Evolutionary conservation across 2,113 vertebrate genomes (phyloP).

Genomic region (Pampusana beccarii): DNA sequence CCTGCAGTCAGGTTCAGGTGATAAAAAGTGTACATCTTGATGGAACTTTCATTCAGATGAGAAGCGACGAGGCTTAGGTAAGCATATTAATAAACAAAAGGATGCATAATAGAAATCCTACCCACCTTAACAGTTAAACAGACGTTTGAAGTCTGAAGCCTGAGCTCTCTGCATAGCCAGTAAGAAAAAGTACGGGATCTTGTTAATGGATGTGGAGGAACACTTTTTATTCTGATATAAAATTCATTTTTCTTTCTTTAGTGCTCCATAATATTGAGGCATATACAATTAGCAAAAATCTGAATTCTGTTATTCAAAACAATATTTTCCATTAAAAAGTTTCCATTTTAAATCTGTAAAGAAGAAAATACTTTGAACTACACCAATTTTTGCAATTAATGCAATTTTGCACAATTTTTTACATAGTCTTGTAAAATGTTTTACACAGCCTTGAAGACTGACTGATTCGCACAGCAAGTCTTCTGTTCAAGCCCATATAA

Average conservation of each 20-base stretch:
- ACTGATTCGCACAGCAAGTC: fast-evolving
- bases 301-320: fast-evolving
- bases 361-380: neutral
- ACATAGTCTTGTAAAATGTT: neutral
- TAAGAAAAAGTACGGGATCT: neutral
- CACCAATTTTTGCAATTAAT: neutral
- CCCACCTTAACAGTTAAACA: neutral
- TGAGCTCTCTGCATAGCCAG: neutral
- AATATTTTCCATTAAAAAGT: neutral
- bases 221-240: neutral
- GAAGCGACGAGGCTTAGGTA: neutral
- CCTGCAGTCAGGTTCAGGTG: neutral
- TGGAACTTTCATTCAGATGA: neutral
- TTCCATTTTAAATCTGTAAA: neutral
- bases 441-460: fast-evolving
- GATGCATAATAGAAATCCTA: neutral
- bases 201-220: neutral
- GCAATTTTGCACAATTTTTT: neutral
- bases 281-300: neutral
- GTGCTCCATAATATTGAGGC: neutral
- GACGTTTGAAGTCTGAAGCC: neutral
- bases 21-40: neutral
- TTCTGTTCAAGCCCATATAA: neutral
- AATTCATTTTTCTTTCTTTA: neutral
- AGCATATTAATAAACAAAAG: neutral